Conservation (phyloP, 2,113 vertebrate genomes). For the Hydrolagus affinis region DNA sequence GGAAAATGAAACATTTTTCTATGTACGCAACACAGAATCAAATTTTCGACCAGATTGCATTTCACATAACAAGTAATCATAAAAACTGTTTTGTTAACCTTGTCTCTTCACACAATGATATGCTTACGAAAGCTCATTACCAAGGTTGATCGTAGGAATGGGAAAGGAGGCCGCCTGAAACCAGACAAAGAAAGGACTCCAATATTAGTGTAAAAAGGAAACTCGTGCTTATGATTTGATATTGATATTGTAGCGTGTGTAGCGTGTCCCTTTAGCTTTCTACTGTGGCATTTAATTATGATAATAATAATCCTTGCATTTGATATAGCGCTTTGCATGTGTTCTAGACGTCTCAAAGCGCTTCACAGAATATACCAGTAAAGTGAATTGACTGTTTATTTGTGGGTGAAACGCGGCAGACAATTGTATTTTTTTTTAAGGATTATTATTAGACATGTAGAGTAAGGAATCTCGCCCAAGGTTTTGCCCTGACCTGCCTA, state of each 20-base stretch:
- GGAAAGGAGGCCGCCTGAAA: background rate
- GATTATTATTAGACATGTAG: too few species aligned
- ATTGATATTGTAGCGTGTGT: constrained; percentile 13
- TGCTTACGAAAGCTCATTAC: too few species aligned
- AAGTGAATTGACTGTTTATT: too few species aligned
- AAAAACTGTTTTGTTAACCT: constrained; percentile 7
- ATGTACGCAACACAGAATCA: background rate
- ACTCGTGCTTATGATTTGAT: background rate
- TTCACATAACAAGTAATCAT: background rate
- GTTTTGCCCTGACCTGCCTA: too few species aligned
- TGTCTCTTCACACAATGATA: background rate
- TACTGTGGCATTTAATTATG: constrained; percentile 2
- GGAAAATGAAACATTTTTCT: background rate
- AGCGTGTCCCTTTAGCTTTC: background rate
- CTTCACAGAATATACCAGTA: too few species aligned
- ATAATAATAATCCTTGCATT: too few species aligned
- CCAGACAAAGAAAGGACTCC: background rate
- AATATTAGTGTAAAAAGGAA: background rate
- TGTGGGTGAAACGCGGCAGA: too few species aligned
- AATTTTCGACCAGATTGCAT: background rate
- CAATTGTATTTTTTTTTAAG: too few species aligned
- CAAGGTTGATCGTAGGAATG: background rate
- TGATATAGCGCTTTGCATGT: too few species aligned
- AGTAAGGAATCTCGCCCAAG: too few species aligned
- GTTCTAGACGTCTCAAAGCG: too few species aligned